Percentiles rank a stretch among this genome's conserved stretches.
Conservation (phyloP, 2,113 vertebrate genomes). For the Callorhinus ursinus region DNA sequence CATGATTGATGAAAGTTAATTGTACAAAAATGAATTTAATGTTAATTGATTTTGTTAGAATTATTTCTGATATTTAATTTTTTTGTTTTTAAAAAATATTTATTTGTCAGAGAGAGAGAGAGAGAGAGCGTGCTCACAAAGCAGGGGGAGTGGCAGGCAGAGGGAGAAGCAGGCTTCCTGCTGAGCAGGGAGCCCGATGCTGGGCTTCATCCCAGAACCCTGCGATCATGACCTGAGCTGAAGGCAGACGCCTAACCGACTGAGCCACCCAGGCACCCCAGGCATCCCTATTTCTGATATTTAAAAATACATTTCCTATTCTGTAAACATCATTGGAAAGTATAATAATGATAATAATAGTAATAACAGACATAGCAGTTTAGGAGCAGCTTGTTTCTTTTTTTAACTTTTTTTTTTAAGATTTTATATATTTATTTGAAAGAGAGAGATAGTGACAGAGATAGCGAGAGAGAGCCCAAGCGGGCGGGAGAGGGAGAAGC, state of each 20-base stretch:
- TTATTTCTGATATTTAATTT: not conserved
- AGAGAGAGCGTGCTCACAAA: too few species aligned
- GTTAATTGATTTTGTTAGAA: not conserved
- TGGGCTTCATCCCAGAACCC: too few species aligned
- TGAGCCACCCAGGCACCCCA: too few species aligned
- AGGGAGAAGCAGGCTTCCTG: too few species aligned
- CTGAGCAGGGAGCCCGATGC: too few species aligned
- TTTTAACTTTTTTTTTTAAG: not conserved
- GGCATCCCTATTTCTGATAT: not conserved
- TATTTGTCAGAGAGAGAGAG: too few species aligned
- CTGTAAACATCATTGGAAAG: not conserved
- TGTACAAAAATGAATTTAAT: conserved; percentile 2
- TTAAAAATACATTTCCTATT: not conserved
- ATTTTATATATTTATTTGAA: too few species aligned
- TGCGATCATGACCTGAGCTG: too few species aligned
- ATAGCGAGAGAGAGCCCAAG: not conserved
- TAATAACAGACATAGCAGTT: not conserved
- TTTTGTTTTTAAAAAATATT: too few species aligned
- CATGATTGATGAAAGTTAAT: not conserved
- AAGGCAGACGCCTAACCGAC: too few species aligned
- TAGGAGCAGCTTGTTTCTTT: not conserved
- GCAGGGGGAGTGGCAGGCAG: too few species aligned
- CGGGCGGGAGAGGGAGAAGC: not conserved
- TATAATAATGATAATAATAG: not conserved
- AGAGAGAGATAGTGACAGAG: not conserved